These are phyloP conservation scores for Eucidaris tribuloides DNA, from an alignment of 35 echinoderm and acorn worm species.

Conservation along the genomic window DNA sequence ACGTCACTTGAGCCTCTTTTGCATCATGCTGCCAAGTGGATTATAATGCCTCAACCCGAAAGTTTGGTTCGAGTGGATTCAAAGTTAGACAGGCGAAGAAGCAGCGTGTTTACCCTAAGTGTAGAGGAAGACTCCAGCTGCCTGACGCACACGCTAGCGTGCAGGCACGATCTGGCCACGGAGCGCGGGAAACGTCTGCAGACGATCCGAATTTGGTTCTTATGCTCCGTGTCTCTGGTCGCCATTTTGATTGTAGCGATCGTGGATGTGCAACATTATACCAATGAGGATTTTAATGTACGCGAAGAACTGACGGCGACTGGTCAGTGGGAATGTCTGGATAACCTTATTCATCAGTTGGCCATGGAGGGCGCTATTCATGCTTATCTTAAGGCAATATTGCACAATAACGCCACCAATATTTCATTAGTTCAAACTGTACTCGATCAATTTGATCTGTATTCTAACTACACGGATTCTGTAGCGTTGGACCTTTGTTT, in stretches of 20 bases:
- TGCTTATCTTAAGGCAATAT: not conserved
- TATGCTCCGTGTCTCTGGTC: constrained; percentile 26
- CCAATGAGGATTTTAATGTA: constrained; percentile 15
- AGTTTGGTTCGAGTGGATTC: too few species aligned
- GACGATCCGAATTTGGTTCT: constrained; percentile 30
- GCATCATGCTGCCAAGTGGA: too few species aligned
- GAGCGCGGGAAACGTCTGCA: constrained; percentile 52
- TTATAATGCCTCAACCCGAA: too few species aligned
- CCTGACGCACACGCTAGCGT: not conserved
- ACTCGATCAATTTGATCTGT: not conserved
- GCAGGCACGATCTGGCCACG: constrained; percentile 36
- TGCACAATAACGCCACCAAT: too few species aligned
- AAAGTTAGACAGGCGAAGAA: constrained; percentile 22
- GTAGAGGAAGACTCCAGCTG: not conserved
- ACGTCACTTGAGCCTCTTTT: too few species aligned
- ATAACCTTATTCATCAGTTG: not conserved
- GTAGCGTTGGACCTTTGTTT: not conserved
- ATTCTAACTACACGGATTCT: not conserved
- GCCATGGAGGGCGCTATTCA: constrained; percentile 25
- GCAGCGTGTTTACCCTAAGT: constrained; percentile 5
- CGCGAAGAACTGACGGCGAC: not conserved
- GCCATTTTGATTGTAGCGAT: constrained; percentile 21
- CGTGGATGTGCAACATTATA: constrained; percentile 51
- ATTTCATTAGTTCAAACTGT: too few species aligned
- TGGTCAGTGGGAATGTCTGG: not conserved